A percentile compares a stretch with the other conserved stretches of the same genome.
phyloP scores from a whole-genome alignment of 1,140 invertebrate genomes.

The Mizuhopecten yessoensis region DNA sequence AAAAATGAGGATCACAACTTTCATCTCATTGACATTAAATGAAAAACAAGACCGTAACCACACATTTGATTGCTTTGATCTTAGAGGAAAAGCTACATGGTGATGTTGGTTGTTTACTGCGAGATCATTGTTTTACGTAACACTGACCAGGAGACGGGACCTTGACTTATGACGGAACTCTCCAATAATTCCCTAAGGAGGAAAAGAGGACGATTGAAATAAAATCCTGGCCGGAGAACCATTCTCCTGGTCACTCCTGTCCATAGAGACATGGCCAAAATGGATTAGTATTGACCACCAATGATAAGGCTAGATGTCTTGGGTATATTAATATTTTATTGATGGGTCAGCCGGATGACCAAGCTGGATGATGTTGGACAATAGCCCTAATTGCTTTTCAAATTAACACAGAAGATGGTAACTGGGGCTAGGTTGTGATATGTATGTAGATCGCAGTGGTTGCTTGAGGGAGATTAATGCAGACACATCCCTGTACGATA shows the following conservation, averaged over 20 bases:
- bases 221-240: background rate
- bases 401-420: conserved; percentile 34
- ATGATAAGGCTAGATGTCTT: conserved; percentile 34
- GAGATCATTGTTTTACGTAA: conserved; percentile 21
- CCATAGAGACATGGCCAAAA: background rate
- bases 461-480: background rate
- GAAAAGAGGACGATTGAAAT: conserved; percentile 33
- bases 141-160: background rate
- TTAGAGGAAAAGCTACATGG: background rate
- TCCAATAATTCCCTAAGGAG: background rate
- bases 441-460: background rate
- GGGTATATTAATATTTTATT: conserved; percentile 40
- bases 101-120: background rate
- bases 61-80: background rate
- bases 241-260: conserved; percentile 12
- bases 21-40: too few relatives aligned
- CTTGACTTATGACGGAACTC: background rate
- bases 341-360: conserved; percentile 29
- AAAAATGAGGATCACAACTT: too few relatives aligned
- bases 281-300: conserved; percentile 18
- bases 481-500: background rate
- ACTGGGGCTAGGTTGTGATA: background rate
- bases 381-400: conserved; percentile 33
- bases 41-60: background rate
- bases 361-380: background rate